phyloP scores from a whole-genome alignment of 1,140 invertebrate species.

The Potamilus streckersoni region DNA sequence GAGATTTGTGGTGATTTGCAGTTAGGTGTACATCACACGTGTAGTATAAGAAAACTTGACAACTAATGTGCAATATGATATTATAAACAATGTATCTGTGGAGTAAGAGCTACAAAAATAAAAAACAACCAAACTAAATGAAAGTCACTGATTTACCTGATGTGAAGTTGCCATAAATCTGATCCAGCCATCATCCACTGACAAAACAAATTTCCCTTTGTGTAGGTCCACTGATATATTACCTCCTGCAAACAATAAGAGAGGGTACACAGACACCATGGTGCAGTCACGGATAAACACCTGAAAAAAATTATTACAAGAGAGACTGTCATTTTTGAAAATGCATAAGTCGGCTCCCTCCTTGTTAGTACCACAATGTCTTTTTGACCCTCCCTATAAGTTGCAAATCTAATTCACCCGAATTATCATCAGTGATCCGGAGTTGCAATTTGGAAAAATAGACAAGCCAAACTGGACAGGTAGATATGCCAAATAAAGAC shows the following conservation, averaged over 20 bases:
- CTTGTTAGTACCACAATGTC: neutral
- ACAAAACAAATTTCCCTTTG: slow-evolving; percentile 79
- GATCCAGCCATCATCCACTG: slow-evolving; percentile 75
- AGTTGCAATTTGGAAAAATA: neutral
- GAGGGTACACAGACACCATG: slow-evolving; percentile 63
- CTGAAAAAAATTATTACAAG: slow-evolving; percentile 73
- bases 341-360: neutral
- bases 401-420: no score
- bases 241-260: slow-evolving; percentile 71
- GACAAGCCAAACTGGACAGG: no score
- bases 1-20: no score
- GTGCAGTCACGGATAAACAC: slow-evolving; percentile 63
- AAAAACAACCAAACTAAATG: neutral
- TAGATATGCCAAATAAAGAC: no score
- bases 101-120: neutral
- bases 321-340: slow-evolving; percentile 8
- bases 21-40: no score
- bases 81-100: no score
- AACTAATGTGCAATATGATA: no score
- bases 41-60: no score
- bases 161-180: slow-evolving; percentile 53
- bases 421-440: neutral
- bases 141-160: slow-evolving; percentile 40
- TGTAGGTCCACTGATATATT: slow-evolving; percentile 80
- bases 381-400: neutral